Percentiles rank a stretch among this genome's conserved stretches.
Conservation (phyloP, 92 coral and sea anemone genomes). For the Ricordea florida region DNA sequence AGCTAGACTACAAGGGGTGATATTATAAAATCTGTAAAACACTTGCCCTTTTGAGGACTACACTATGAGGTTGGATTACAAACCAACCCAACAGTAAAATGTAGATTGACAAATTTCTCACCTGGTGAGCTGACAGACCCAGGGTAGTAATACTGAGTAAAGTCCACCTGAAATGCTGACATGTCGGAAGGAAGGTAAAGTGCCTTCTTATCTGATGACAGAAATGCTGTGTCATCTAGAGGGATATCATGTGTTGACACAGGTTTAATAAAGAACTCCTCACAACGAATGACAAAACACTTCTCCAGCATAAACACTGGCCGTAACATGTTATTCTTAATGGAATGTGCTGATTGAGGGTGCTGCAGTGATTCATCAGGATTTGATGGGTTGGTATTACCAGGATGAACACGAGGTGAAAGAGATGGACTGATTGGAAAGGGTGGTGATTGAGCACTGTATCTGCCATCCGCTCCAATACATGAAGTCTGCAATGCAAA, state of each 20-base stretch:
- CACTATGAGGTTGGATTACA: background rate
- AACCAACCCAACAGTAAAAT: no score
- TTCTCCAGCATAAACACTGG: constrained; percentile 91
- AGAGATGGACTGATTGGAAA: constrained; percentile 39
- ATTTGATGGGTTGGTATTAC: constrained; percentile 28
- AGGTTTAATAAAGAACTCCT: constrained; percentile 85
- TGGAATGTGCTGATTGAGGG: constrained; percentile 42
- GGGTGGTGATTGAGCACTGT: constrained; percentile 36
- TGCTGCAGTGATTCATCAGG: background rate
- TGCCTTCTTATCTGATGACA: constrained; percentile 97
- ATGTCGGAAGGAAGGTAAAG: constrained; percentile 88
- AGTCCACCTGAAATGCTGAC: constrained; percentile 98
- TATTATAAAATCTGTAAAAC: background rate
- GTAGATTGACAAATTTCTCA: background rate
- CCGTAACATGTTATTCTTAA: constrained; percentile 46
- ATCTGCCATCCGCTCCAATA: constrained; percentile 16
- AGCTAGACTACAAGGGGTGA: background rate
- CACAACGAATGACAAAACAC: constrained; percentile 89
- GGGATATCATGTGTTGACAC: constrained; percentile 65
- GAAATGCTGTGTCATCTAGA: constrained; percentile 67
- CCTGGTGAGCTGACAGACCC: constrained; percentile 75
- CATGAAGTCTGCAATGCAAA: background rate
- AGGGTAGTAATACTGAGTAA: constrained; percentile 93
- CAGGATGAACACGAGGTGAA: constrained; percentile 49
- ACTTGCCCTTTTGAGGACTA: background rate